Conservation (phyloP, 2,888 invertebrate species). For the Mesorhabditis belari region DNA sequence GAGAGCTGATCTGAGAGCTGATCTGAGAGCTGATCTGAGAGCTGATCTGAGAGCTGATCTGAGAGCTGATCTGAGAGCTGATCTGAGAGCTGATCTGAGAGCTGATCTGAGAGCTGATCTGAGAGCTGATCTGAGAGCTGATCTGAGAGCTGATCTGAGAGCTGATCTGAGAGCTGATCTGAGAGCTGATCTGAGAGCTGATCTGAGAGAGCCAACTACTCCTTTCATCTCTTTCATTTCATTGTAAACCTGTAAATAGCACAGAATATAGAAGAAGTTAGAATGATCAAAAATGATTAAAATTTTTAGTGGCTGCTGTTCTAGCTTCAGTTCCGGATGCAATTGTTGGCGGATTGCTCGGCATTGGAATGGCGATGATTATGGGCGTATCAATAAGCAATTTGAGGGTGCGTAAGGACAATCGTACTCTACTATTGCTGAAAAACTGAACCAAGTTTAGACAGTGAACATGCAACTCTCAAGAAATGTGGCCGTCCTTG, state of each 20-base stretch:
- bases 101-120: too few relatives aligned
- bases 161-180: too few relatives aligned
- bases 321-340: constrained; percentile 42
- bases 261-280: background rate
- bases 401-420: constrained; percentile 17
- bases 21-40: too few relatives aligned
- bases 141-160: too few relatives aligned
- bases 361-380: constrained; percentile 42
- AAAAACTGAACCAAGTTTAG: constrained; percentile 11
- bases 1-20: too few relatives aligned
- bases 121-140: too few relatives aligned
- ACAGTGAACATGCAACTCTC: constrained; percentile 23
- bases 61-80: too few relatives aligned
- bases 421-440: background rate
- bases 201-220: too few relatives aligned
- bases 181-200: too few relatives aligned
- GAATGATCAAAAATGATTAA: too few relatives aligned
- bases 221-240: background rate
- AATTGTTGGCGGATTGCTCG: constrained; percentile 39
- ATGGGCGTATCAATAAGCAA: constrained; percentile 34
- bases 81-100: too few relatives aligned
- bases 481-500: constrained; percentile 37
- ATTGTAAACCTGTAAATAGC: background rate
- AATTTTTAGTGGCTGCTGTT: constrained; percentile 23
- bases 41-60: too few relatives aligned